Conservation (phyloP, 2,888 invertebrate species). For the Spialia ferax region DNA sequence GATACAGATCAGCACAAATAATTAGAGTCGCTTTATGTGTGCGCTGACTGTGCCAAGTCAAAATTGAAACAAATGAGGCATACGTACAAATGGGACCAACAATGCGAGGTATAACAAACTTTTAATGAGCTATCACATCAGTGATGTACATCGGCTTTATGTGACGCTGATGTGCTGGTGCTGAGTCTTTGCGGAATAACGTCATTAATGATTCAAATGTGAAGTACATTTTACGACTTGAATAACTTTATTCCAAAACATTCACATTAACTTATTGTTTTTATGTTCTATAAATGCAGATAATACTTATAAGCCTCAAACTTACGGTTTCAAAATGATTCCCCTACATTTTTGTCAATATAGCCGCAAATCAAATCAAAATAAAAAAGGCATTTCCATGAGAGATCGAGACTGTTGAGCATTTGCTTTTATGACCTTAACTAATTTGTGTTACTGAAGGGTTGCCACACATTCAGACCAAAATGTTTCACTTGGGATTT, state of each 20-base stretch:
- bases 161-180: slow-evolving; percentile 30
- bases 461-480: too few species aligned
- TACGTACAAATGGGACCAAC: slow-evolving; percentile 21
- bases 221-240: not conserved
- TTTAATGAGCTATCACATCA: slow-evolving; percentile 34
- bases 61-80: slow-evolving; percentile 37
- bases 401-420: too few species aligned
- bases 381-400: too few species aligned
- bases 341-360: too few species aligned
- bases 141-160: slow-evolving; percentile 25
- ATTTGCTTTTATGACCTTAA: too few species aligned
- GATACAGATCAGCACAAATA: not conserved
- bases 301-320: too few species aligned
- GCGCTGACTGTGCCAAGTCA: not conserved
- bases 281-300: too few species aligned
- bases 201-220: not conserved
- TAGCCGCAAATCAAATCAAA: too few species aligned
- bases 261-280: not conserved
- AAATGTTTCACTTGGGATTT: too few species aligned
- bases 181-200: not conserved
- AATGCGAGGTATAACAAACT: slow-evolving; percentile 23
- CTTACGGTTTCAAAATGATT: too few species aligned
- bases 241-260: not conserved
- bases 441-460: too few species aligned
- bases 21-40: not conserved